A percentile compares a stretch with the other conserved stretches of the same genome.
Conservation (phyloP, 2,888 invertebrate genomes). For the Salticus scenicus region DNA sequence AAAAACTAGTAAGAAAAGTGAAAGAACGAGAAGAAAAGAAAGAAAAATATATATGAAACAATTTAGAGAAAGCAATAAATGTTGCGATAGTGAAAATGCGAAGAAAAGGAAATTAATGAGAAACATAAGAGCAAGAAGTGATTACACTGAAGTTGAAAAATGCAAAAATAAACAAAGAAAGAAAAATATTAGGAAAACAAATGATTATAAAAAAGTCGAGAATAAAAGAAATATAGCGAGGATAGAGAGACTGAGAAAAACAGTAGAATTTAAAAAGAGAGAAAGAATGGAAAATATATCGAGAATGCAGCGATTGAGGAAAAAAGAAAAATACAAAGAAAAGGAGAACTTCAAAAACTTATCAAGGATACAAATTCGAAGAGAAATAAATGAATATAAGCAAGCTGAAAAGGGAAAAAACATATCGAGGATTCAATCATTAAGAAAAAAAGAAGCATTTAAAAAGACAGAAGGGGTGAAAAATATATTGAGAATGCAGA, state of each 20-base stretch:
- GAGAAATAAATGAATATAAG: not conserved
- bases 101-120: not conserved
- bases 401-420: not conserved
- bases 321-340: not conserved
- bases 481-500: too few species aligned
- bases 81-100: not conserved
- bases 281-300: not conserved
- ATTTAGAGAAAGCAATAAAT: not conserved
- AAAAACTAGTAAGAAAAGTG: not conserved
- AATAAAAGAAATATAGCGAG: not conserved
- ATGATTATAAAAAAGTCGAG: not conserved
- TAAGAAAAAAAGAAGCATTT: not conserved
- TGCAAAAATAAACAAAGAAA: too few species aligned
- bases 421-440: not conserved
- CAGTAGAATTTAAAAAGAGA: not conserved
- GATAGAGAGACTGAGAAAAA: not conserved
- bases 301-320: not conserved
- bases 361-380: not conserved
- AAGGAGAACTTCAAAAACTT: not conserved
- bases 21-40: not conserved
- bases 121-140: not conserved
- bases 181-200: not conserved
- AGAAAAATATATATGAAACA: not conserved
- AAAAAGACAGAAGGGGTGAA: too few species aligned
- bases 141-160: not conserved